A percentile compares a stretch with the other conserved stretches of the same genome.
These are phyloP conservation scores for Rhadinocentrus ornatus DNA, from an alignment of 2,797 vertebrate species.

Conservation along the genomic window DNA sequence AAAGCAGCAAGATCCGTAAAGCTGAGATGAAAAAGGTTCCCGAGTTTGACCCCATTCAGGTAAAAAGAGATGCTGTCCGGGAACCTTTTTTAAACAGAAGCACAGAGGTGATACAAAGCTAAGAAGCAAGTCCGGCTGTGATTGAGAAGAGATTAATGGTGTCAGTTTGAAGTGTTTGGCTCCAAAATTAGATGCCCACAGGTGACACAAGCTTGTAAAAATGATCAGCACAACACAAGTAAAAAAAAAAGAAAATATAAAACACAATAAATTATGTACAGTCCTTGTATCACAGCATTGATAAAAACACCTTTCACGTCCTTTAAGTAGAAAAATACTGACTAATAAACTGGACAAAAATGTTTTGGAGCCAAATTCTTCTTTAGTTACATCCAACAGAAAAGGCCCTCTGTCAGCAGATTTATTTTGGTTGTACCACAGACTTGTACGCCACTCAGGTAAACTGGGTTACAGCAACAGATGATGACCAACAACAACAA, in stretches of 20 bases:
- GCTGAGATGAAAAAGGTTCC: conserved; percentile 62
- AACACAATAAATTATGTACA: conserved; percentile 25
- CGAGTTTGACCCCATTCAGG: conserved; percentile 18
- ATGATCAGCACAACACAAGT: conserved; percentile 31
- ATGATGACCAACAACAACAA: conserved; percentile 50
- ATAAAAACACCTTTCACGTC: conserved; percentile 23
- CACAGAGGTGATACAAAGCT: conserved; percentile 75
- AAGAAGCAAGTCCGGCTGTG: conserved; percentile 51
- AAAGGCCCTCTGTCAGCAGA: conserved; percentile 70
- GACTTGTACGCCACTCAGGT: conserved; percentile 56
- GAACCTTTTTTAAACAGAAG: conserved; percentile 54
- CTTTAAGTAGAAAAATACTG: conserved; percentile 34
- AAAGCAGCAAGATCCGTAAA: conserved; percentile 70
- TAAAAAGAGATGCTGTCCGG: conserved; percentile 18
- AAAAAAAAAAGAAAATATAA: conserved; percentile 10
- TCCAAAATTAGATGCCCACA: conserved; percentile 41
- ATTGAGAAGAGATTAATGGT: conserved; percentile 53
- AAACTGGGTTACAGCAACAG: conserved; percentile 49
- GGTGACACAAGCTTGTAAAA: conserved; percentile 24
- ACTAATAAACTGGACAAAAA: conserved; percentile 25
- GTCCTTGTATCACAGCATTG: conserved; percentile 37
- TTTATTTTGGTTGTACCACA: conserved; percentile 73
- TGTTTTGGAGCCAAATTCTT: conserved; percentile 62
- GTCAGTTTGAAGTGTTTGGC: conserved; percentile 57
- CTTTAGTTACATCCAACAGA: conserved; percentile 61